These are phyloP conservation scores for Phylloscopus collybita DNA, from an alignment of 2,797 vertebrate species.

Conservation along the genomic window DNA sequence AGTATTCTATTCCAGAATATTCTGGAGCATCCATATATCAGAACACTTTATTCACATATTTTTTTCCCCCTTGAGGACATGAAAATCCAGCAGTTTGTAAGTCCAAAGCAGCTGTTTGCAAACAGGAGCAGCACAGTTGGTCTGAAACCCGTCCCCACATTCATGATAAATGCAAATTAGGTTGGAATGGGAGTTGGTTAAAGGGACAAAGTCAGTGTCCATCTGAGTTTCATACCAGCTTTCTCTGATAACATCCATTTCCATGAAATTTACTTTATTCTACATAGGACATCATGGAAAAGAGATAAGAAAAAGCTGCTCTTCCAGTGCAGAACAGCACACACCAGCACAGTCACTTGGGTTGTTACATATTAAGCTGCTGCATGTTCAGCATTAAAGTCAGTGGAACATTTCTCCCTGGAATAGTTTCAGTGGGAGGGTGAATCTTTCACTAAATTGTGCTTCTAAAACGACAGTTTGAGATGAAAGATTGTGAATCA, in stretches of 20 bases:
- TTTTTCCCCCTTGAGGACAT: neutral
- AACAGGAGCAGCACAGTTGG: neutral
- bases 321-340: neutral
- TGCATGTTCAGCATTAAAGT: neutral
- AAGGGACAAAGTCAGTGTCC: neutral
- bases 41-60: neutral
- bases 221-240: neutral
- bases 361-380: neutral
- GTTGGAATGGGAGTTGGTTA: neutral
- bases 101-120: neutral
- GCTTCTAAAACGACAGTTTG: neutral
- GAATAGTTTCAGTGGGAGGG: neutral
- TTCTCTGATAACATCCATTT: neutral
- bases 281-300: neutral
- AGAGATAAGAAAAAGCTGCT: neutral
- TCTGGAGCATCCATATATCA: neutral
- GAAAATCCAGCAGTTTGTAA: neutral
- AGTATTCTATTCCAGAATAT: neutral
- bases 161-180: neutral
- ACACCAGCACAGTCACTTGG: neutral
- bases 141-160: neutral
- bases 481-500: neutral
- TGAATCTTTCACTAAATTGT: neutral
- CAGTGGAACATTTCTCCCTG: neutral
- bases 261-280: neutral